A percentile compares a stretch with the other conserved stretches of the same genome.
phyloP scores from a whole-genome alignment of 2,888 invertebrate genomes.

The Ennomos erosarius region DNA sequence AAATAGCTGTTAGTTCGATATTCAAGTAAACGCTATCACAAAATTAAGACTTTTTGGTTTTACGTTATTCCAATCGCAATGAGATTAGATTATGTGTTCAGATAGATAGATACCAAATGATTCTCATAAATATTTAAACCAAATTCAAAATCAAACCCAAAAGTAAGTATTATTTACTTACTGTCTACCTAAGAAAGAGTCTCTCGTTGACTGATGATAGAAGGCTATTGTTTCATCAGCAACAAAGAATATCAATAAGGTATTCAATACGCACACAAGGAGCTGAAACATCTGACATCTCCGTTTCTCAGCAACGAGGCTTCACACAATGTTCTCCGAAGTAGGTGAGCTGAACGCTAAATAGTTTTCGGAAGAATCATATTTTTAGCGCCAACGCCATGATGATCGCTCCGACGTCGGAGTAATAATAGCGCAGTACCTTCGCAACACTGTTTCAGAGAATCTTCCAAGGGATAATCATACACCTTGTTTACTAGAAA shows the following conservation, averaged over 20 bases:
- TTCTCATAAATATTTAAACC: too few relatives aligned
- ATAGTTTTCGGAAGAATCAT: slow-evolving; percentile 28
- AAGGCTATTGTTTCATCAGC: slow-evolving; percentile 1
- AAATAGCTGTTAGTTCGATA: slow-evolving; percentile 19
- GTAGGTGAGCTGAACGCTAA: slow-evolving; percentile 16
- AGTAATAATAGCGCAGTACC: slow-evolving; percentile 14
- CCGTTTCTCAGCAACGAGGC: background rate
- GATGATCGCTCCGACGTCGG: slow-evolving; percentile 9
- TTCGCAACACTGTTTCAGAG: slow-evolving; percentile 7
- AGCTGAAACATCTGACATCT: too few relatives aligned
- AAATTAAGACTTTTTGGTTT: background rate
- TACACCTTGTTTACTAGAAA: slow-evolving; percentile 20
- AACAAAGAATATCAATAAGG: too few relatives aligned
- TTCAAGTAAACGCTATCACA: background rate
- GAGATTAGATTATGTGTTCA: too few relatives aligned
- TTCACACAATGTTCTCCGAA: slow-evolving; percentile 16
- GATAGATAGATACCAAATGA: too few relatives aligned
- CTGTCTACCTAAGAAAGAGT: too few relatives aligned
- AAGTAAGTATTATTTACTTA: too few relatives aligned
- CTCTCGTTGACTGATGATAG: background rate
- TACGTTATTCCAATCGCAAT: too few relatives aligned
- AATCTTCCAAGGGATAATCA: slow-evolving; percentile 19
- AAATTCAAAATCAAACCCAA: too few relatives aligned
- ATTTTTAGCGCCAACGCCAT: slow-evolving; percentile 23
- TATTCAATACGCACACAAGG: too few relatives aligned